These are phyloP conservation scores for Brachycybe producta DNA, from an alignment of 2,888 invertebrate genomes.

Conservation along the genomic window DNA sequence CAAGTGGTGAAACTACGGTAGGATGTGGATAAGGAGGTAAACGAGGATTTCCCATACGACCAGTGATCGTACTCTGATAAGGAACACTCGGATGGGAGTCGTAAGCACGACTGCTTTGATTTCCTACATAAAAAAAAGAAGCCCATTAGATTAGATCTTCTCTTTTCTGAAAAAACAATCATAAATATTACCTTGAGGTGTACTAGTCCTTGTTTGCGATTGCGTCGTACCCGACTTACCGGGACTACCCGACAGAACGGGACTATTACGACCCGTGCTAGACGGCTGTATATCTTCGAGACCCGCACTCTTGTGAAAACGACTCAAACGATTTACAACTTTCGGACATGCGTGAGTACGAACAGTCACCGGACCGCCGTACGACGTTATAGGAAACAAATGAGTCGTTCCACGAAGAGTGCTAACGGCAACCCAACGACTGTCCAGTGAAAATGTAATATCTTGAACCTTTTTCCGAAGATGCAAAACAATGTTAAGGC, in stretches of 20 bases:
- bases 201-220: neutral
- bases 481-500: too few species aligned
- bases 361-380: slow-evolving; percentile 75
- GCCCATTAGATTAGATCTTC: neutral
- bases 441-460: slow-evolving; percentile 80
- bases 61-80: slow-evolving; percentile 28
- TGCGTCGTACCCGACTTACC: slow-evolving; percentile 24
- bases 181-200: neutral
- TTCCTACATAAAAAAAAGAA: slow-evolving; percentile 14
- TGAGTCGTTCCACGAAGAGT: slow-evolving; percentile 95
- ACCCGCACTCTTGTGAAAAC: slow-evolving; percentile 93
- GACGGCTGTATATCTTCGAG: slow-evolving; percentile 49
- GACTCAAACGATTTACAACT: slow-evolving; percentile 83
- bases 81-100: slow-evolving; percentile 48
- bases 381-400: slow-evolving; percentile 91
- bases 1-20: slow-evolving; percentile 60
- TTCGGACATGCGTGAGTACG: slow-evolving; percentile 89
- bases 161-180: neutral
- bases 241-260: slow-evolving; percentile 39
- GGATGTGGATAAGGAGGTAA: slow-evolving; percentile 85
- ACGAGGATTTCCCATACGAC: slow-evolving; percentile 54
- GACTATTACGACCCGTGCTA: slow-evolving; percentile 51
- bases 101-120: slow-evolving; percentile 17
- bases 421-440: slow-evolving; percentile 89
- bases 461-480: slow-evolving; percentile 47